Evolutionary conservation across 2,797 vertebrate genomes (phyloP).

Genomic region (Acrocephalus scirpaceus): DNA sequence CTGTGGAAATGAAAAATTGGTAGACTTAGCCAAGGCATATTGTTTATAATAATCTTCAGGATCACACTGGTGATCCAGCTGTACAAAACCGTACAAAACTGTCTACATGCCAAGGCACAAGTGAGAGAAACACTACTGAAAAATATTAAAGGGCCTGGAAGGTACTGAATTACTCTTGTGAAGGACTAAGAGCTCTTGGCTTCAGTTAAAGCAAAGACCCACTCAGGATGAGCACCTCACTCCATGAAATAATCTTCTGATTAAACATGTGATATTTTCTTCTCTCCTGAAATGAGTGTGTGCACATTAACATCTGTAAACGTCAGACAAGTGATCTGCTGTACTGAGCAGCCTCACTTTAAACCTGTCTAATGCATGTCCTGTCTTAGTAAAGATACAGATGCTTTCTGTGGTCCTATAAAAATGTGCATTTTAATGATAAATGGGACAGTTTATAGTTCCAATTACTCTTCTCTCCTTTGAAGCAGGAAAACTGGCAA

Average conservation of each 20-base stretch:
- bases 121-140: not conserved
- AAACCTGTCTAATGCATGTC: slow-evolving; percentile 58
- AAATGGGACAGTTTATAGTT: slow-evolving; percentile 65
- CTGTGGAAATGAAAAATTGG: not conserved
- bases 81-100: not conserved
- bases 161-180: not conserved
- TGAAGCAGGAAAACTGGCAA: slow-evolving; percentile 77
- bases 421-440: slow-evolving; percentile 61
- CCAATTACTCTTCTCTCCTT: slow-evolving; percentile 72
- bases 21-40: not conserved
- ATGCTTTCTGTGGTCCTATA: slow-evolving; percentile 63
- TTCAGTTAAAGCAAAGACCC: not conserved
- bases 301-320: slow-evolving; percentile 41
- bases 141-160: not conserved
- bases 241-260: slow-evolving; percentile 39
- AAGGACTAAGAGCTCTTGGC: not conserved
- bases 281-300: not conserved
- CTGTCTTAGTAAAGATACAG: slow-evolving; percentile 54
- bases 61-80: not conserved
- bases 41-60: not conserved
- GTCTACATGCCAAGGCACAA: not conserved
- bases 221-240: not conserved
- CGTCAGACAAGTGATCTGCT: slow-evolving; percentile 37
- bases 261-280: not conserved
- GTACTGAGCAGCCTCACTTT: slow-evolving; percentile 3